These are phyloP conservation scores for Conger conger DNA, from an alignment of 2,113 vertebrate genomes.

Conservation along the genomic window DNA sequence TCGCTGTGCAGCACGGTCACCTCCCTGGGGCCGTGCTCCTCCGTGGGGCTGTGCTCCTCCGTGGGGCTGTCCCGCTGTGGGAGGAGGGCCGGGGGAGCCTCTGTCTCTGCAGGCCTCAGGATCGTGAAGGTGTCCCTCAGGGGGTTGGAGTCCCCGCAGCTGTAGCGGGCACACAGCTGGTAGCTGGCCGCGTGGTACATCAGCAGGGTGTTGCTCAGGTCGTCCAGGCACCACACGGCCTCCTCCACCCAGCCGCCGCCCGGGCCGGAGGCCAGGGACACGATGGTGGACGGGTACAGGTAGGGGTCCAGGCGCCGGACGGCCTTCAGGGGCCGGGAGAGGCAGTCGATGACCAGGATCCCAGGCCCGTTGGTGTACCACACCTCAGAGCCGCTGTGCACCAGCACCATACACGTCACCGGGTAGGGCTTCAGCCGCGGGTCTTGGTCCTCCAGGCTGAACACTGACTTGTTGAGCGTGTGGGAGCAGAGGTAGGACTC, in stretches of 20 bases:
- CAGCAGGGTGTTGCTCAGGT: slow-evolving; percentile 78
- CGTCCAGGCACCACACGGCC: slow-evolving; percentile 86
- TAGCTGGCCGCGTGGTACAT: slow-evolving; percentile 82
- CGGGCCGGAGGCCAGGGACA: slow-evolving; percentile 71
- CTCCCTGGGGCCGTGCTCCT: slow-evolving; percentile 15
- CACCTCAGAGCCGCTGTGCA: slow-evolving; percentile 79
- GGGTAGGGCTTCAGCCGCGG: slow-evolving; percentile 84
- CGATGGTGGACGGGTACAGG: slow-evolving; percentile 65
- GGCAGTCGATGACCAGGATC: slow-evolving; percentile 79
- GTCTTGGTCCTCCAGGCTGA: slow-evolving; percentile 80
- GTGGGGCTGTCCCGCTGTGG: background rate
- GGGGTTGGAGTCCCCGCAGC: slow-evolving; percentile 83
- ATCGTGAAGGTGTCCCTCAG: slow-evolving; percentile 83
- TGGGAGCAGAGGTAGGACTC: slow-evolving; percentile 91
- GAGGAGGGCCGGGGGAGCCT: background rate
- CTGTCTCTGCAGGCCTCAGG: slow-evolving; percentile 47
- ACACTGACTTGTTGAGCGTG: slow-evolving; percentile 81
- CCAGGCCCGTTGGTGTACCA: slow-evolving; percentile 95
- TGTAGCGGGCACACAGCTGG: slow-evolving; percentile 85
- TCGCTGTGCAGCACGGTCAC: slow-evolving; percentile 77
- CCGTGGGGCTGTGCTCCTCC: background rate
- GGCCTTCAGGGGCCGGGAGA: slow-evolving; percentile 64
- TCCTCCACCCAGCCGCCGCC: slow-evolving; percentile 81
- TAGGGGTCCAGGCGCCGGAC: slow-evolving; percentile 83
- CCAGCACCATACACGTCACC: slow-evolving; percentile 78